Evolutionary conservation across 2,888 invertebrate genomes (phyloP).

Genomic region (Agrenia bidenticulata): DNA sequence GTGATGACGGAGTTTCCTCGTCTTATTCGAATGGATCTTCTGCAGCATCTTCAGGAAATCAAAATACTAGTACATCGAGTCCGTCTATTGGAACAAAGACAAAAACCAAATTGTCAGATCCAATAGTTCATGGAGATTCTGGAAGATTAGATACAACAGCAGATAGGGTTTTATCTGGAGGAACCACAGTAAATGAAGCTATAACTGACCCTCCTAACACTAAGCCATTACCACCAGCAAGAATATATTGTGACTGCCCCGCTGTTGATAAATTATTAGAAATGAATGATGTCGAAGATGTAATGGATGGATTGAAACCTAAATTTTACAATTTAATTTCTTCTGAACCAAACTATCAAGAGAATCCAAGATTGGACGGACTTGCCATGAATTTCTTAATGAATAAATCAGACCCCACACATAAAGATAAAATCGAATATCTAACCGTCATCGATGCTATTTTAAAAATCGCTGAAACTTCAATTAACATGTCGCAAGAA

Average conservation of each 20-base stretch:
- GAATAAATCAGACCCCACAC: conserved; percentile 73
- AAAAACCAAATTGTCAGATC: conserved; percentile 10
- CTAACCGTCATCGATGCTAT: conserved; percentile 82
- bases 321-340: conserved; percentile 87
- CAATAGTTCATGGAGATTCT: not conserved
- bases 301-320: conserved; percentile 69
- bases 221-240: conserved; percentile 47
- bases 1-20: conserved; percentile 58
- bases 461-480: conserved; percentile 71
- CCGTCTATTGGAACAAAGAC: conserved; percentile 18
- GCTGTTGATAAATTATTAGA: conserved; percentile 33
- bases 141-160: not conserved
- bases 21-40: not conserved
- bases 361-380: conserved; percentile 85
- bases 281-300: conserved; percentile 21
- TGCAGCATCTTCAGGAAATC: not conserved
- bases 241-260: conserved; percentile 50
- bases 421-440: conserved; percentile 71
- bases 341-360: conserved; percentile 71
- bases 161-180: not conserved
- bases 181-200: conserved; percentile 29
- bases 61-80: conserved; percentile 33
- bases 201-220: conserved; percentile 41
- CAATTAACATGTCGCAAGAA: not conserved
- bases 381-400: conserved; percentile 77